Evolutionary conservation across 2,113 vertebrate genomes (phyloP), one percentile per base, ranked within the genome.

Genomic region (Stigmatopora argus): DNA sequence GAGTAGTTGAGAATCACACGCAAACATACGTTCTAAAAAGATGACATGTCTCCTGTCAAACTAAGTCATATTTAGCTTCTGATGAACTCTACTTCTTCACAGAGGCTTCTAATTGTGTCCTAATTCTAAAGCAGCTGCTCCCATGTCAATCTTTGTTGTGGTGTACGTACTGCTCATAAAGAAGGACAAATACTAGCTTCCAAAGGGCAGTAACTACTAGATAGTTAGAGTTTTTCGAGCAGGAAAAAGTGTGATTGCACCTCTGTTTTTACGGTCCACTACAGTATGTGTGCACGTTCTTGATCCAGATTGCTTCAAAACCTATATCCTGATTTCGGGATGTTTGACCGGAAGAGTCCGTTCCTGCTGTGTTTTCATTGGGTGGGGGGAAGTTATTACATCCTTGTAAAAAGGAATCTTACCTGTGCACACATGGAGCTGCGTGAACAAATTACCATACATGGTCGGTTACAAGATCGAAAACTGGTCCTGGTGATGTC

Each of bases 371-470:
- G 17, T 75, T 78, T 67, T 53, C 80, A 38, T 78, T 49, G 61
- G 72, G 79, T 70, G 62, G 34, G 57, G 60, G 19, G 12, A 45
- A 55, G 72, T 84, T 75, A 80, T 75, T 78, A 79, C 74, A 63
- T 80, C 56, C 78, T 84, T 65, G 53, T 84, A 85, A 85, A 87
- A 75, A 61, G 57, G 52, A 75, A 71, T 72, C 79, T 64, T 64
- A 87, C 81, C 84, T 87, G 81, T 74, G 74, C 63, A 68, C 85
- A 80, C 83, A 83, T 71, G 65, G 78, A 58, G 65, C 72, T 66
- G 48, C 76, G 75, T 56, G 38, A 34, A 65, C 46, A 35, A 34
- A 57, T 66, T 63, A 72, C 87, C 85, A 82, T 89, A 87, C 81
- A 84, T 79, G 83, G 87, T 74, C 0, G 84, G 67, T 77, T 74